Base-by-base conservation (phyloP, 64 coral and sea anemone genomes). In the Dendronephthya gigantea region DNA sequence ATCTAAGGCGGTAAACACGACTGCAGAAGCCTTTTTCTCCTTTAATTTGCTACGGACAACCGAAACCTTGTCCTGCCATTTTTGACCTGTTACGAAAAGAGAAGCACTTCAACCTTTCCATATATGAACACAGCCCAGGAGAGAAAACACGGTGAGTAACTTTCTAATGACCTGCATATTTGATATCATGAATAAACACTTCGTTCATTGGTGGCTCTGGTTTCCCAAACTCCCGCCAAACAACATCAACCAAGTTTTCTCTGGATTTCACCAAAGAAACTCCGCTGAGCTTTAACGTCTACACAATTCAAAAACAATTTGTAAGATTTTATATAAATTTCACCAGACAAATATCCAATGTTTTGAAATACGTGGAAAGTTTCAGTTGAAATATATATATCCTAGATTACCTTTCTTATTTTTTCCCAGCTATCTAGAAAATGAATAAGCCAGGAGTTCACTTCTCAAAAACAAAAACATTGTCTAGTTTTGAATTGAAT, bases 111-210 rank as follows among this genome's bases (percentile, higher is more conserved):
- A n/a, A n/a, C n/a, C n/a, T n/a, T n/a, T n/a, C n/a, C n/a, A n/a
- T n/a, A n/a, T n/a, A n/a, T n/a, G n/a, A n/a, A n/a, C n/a, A n/a
- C n/a, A n/a, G n/a, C n/a, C n/a, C n/a, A n/a, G n/a, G n/a, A n/a
- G n/a, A n/a, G n/a, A n/a, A n/a, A n/a, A n/a, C n/a, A n/a, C n/a
- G n/a, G n/a, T n/a, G n/a, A n/a, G n/a, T n/a, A n/a, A n/a, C n/a
- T n/a, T n/a, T n/a, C n/a, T n/a, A n/a, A n/a, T 49, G 72, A 98
- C 95, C 95, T 45, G 95, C 70, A 84, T 87, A 98, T 32, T 86
- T 79, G 7, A 93, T 33, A 83, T 88, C 89, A 16, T 91, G 58
- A 31, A 89, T 84, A 86, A 88, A 91, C 47, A 93, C 74, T 68
- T 87, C 95, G 39, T 84, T 85, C 17, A 55, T 82, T 6, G 92